Base-by-base conservation (phyloP, 2,797 vertebrate species). In the Mormyrops attenuatus region DNA sequence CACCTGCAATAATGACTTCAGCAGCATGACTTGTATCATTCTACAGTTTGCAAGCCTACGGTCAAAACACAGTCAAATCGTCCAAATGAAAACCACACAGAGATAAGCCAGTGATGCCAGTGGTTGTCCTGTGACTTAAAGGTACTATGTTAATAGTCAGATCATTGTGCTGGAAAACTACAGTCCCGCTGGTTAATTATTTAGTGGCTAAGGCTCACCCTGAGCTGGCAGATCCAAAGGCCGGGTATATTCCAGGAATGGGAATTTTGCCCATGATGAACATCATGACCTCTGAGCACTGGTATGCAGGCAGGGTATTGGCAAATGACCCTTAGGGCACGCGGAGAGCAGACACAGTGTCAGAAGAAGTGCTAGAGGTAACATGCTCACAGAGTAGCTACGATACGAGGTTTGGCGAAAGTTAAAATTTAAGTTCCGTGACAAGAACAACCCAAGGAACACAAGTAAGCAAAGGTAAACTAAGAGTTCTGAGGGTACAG, bases 241-340 rank as follows among this genome's bases (percentile, higher is more conserved):
- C 91, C 5, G 96, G 96, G 80, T 98, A 97, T 82, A 97, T 91
- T 26, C 97, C 97, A n/a, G 97, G 98, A 3, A 98, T 96, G 0
- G 98, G 98, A 90, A 99, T 97, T 94, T 99, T 99, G 90, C 98
- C 97, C 97, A 99, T 98, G 91, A 99, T 99, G 94, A 99, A 99
- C 15, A 99, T 97, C 97, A 99, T 99, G 90, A 99, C 98, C 93
- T 99, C 98, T 0, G 98, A 99, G 92, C 98, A 97, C 95, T 99
- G 98, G 92, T 99, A 99, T 0, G 97, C 97, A 60, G 98, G 98
- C 84, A 99, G 90, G 20, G 63, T 88, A 13, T 52, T 88, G 22
- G 88, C 66, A 26, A 88, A 77, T 52, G 88, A 88, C 47, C 88
- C 66, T 88, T 66, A 34, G 15, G 63, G 44, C 88, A 44, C 1